These are phyloP conservation scores for Macquaria ambigua DNA, from an alignment of 2,113 vertebrate genomes.

Conservation along the genomic window DNA sequence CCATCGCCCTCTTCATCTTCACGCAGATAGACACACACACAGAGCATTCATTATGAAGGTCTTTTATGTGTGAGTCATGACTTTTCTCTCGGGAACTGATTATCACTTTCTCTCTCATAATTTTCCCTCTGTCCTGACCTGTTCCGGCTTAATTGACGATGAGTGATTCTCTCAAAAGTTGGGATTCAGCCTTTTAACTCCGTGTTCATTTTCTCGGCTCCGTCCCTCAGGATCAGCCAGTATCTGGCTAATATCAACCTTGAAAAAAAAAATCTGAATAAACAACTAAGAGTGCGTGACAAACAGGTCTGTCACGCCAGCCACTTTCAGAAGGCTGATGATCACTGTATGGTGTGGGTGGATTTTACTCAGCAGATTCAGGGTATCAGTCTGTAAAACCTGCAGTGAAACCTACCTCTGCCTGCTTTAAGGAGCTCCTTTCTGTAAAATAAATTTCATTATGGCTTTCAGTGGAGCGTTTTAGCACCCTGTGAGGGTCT, in stretches of 20 bases:
- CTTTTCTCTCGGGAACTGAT: conserved; percentile 65
- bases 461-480: background rate
- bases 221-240: background rate
- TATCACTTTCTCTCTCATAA: conserved; percentile 61
- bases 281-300: conserved; percentile 25
- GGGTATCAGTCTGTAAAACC: conserved; percentile 32
- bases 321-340: conserved; percentile 23
- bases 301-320: conserved; percentile 40
- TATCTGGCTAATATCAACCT: conserved; percentile 11
- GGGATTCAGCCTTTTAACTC: conserved; percentile 34
- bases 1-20: conserved; percentile 52
- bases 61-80: conserved; percentile 68
- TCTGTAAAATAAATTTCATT: background rate
- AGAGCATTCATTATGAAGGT: conserved; percentile 48
- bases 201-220: background rate
- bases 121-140: conserved; percentile 53
- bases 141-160: conserved; percentile 47
- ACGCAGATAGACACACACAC: conserved; percentile 35
- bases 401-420: conserved; percentile 15
- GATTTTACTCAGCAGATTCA: conserved; percentile 49
- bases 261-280: conserved; percentile 25
- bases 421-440: conserved; percentile 11
- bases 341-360: conserved; percentile 51
- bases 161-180: conserved; percentile 48
- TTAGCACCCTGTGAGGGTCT: background rate